These are phyloP conservation scores for Calycopis cecrops DNA, from an alignment of 1,140 invertebrate genomes.

Conservation along the genomic window DNA sequence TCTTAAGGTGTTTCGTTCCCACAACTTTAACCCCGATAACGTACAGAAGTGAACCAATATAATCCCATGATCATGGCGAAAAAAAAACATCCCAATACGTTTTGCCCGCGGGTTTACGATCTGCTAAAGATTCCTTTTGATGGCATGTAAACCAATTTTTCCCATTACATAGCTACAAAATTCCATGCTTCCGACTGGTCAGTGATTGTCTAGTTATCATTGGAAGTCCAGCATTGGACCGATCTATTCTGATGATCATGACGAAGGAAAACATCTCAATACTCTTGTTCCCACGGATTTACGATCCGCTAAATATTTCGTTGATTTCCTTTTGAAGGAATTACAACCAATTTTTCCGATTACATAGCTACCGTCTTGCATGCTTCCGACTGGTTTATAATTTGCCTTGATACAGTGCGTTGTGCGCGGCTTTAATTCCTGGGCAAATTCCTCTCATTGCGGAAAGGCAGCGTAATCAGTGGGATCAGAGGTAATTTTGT, in stretches of 20 bases:
- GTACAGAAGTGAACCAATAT: no score
- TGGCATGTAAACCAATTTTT: no score
- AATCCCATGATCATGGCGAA: no score
- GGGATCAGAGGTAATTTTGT: slow-evolving; percentile 25
- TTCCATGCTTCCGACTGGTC: no score
- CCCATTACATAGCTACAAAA: no score
- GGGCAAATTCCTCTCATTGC: slow-evolving; percentile 29
- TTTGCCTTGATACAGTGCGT: slow-evolving; percentile 28
- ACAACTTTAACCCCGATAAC: no score
- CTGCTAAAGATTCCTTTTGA: no score
- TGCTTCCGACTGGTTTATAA: slow-evolving; percentile 22
- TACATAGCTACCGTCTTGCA: slow-evolving; percentile 29
- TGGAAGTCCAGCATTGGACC: no score
- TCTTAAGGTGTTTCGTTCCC: no score
- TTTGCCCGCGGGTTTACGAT: no score
- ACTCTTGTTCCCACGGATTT: slow-evolving; percentile 28
- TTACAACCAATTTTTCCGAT: slow-evolving; percentile 34
- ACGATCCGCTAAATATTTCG: slow-evolving; percentile 49
- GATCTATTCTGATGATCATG: not conserved
- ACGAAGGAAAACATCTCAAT: not conserved
- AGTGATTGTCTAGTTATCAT: no score
- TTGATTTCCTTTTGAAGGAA: slow-evolving; percentile 25
- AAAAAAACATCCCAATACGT: no score
- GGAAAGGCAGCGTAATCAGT: slow-evolving; percentile 23
- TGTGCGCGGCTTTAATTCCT: slow-evolving; percentile 25